A percentile compares a stretch with the other conserved stretches of the same genome.
Evolutionary conservation across 2,113 vertebrate species (phyloP).

Genomic region (Gopherus evgoodei): DNA sequence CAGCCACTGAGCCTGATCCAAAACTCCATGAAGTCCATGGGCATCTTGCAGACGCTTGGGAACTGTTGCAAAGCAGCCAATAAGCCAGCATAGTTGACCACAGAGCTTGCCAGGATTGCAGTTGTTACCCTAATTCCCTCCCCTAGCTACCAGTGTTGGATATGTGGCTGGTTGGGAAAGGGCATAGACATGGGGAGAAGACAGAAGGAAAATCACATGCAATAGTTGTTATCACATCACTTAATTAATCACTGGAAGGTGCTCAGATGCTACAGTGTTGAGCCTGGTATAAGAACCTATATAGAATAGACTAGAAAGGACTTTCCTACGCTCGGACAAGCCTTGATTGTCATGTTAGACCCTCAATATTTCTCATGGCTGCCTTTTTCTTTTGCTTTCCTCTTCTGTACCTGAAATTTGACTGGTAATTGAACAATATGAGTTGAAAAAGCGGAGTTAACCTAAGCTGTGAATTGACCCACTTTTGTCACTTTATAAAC

Average conservation of each 20-base stretch:
- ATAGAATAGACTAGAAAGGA: background rate
- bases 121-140: background rate
- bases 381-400: background rate
- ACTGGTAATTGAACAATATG: slow-evolving; percentile 43
- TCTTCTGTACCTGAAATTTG: slow-evolving; percentile 32
- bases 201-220: fast-evolving
- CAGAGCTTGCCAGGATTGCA: background rate
- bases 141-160: background rate
- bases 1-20: background rate
- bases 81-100: background rate
- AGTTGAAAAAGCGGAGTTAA: slow-evolving; percentile 57
- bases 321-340: background rate
- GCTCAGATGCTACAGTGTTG: background rate
- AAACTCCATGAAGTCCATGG: background rate
- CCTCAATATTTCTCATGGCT: background rate
- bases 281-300: background rate
- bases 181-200: background rate
- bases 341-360: fast-evolving
- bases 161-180: background rate
- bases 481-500: slow-evolving; percentile 63
- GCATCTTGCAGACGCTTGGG: background rate
- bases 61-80: too few species aligned
- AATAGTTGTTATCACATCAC: background rate
- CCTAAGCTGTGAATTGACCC: slow-evolving; percentile 64
- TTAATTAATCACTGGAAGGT: background rate